These are phyloP conservation scores for Pteruthius melanotis DNA, from an alignment of 2,113 vertebrate genomes.

Conservation along the genomic window DNA sequence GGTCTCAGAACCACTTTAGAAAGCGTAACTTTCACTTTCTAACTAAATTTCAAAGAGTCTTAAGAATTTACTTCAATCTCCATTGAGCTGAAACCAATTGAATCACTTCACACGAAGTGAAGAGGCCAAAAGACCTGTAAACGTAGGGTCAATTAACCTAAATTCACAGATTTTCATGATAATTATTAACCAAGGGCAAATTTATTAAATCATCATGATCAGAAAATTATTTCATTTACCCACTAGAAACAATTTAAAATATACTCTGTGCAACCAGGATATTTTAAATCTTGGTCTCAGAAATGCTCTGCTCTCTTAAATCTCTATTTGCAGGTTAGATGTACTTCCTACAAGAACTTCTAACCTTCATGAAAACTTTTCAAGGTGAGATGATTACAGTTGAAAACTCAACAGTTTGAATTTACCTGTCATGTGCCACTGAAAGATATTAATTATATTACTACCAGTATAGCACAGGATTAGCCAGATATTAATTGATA, in stretches of 20 bases:
- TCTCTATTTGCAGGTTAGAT: background rate
- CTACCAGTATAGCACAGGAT: background rate
- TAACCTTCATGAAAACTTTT: background rate
- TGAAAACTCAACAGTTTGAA: background rate
- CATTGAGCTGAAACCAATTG: background rate
- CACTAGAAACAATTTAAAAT: background rate
- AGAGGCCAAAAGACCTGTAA: background rate
- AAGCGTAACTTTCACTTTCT: background rate
- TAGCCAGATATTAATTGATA: background rate
- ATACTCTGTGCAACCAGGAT: background rate
- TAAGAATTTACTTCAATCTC: background rate
- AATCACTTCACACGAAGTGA: background rate
- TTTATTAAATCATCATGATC: background rate
- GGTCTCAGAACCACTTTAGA: background rate
- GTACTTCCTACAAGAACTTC: background rate
- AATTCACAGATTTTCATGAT: background rate
- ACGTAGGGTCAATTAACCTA: background rate
- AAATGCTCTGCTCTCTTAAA: background rate
- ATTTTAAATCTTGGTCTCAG: background rate
- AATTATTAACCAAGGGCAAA: background rate
- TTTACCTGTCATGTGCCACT: background rate
- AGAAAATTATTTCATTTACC: background rate
- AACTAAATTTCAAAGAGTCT: background rate
- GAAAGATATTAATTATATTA: background rate
- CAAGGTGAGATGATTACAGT: background rate